phyloP scores from a whole-genome alignment of 2,797 vertebrate genomes.

The Lepus townsendii region DNA sequence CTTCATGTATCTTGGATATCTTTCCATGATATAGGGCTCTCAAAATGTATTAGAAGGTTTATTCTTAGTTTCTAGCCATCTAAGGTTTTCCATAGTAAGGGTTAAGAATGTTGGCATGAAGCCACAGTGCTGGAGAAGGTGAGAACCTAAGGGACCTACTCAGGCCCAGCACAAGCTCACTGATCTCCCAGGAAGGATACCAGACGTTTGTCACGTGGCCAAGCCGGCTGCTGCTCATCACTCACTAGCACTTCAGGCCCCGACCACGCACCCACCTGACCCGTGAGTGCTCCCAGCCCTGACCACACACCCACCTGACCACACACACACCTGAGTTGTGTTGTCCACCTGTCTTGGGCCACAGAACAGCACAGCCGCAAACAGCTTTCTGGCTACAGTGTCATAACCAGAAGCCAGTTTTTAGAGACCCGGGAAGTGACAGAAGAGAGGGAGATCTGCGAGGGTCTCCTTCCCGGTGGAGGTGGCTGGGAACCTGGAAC shows the following conservation, averaged over 20 bases:
- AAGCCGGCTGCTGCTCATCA: background rate
- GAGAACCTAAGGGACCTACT: background rate
- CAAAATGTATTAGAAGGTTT: background rate
- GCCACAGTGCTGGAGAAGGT: background rate
- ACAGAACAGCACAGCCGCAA: background rate
- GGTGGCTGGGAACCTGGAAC: background rate
- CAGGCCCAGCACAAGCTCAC: background rate
- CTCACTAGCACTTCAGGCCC: too few species aligned
- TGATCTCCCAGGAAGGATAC: background rate
- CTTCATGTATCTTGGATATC: background rate
- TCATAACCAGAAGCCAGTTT: background rate
- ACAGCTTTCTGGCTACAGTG: background rate
- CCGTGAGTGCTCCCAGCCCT: background rate
- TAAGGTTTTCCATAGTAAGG: constrained; percentile 32
- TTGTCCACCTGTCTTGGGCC: background rate
- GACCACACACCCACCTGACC: too few species aligned
- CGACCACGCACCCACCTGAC: too few species aligned
- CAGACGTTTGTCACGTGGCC: background rate
- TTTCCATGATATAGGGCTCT: background rate
- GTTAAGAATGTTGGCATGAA: constrained; percentile 33
- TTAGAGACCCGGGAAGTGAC: background rate
- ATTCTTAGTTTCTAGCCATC: background rate
- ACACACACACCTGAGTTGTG: too few species aligned
- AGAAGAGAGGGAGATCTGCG: background rate
- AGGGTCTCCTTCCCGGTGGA: background rate